Percentiles rank a stretch among this genome's conserved stretches.
phyloP scores from a whole-genome alignment of 1,140 invertebrate genomes.

The Harlomillsia oculata region DNA sequence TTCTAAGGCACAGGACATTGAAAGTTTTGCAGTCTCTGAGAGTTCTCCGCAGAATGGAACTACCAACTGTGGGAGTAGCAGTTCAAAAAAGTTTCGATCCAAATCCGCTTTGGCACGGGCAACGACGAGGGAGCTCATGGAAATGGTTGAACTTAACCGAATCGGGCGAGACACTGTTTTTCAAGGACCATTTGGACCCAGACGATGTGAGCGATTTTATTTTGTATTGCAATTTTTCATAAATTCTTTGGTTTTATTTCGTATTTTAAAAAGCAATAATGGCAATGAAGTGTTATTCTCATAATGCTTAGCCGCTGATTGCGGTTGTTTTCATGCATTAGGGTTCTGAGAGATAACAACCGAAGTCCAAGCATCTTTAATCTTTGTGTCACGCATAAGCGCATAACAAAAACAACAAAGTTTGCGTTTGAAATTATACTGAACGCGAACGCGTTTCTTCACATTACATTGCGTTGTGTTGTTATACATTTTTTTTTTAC shows the following conservation, averaged over 20 bases:
- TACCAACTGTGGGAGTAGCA: background rate
- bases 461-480: too few species aligned
- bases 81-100: conserved; percentile 27
- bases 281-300: too few species aligned
- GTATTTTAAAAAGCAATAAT: too few species aligned
- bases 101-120: conserved; percentile 19
- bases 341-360: too few species aligned
- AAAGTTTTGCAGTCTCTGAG: background rate
- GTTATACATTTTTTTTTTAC: too few species aligned
- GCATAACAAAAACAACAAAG: too few species aligned
- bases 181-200: conserved; percentile 31
- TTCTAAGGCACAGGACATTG: background rate
- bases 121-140: conserved; percentile 23
- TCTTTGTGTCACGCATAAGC: background rate
- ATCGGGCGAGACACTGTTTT: conserved; percentile 27
- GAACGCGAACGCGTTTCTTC: too few species aligned
- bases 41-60: background rate
- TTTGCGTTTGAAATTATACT: too few species aligned
- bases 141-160: conserved; percentile 28
- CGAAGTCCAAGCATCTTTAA: too few species aligned
- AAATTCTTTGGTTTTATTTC: background rate
- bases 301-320: too few species aligned
- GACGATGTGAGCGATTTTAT: conserved; percentile 23
- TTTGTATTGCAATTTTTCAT: background rate
- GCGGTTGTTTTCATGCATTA: too few species aligned